Conservation (phyloP, 2,113 vertebrate genomes). For the Saccopteryx bilineata region DNA sequence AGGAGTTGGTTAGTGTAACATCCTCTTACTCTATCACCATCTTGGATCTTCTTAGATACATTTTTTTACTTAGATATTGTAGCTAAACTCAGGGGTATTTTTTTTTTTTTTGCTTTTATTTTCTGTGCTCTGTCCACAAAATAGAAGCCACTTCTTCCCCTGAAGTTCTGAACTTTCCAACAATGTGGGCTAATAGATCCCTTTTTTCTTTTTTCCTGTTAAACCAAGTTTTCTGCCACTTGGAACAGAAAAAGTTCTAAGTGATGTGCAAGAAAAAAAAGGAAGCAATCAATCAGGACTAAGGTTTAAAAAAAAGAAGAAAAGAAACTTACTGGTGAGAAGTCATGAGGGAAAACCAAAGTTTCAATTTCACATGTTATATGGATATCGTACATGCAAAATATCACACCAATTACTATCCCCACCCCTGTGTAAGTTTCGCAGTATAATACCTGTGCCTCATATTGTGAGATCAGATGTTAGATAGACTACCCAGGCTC, state of each 20-base stretch:
- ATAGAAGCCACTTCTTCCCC: neutral
- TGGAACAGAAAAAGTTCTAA: constrained; percentile 41
- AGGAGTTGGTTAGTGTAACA: too few relatives aligned
- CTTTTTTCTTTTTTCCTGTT: neutral
- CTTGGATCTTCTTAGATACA: neutral
- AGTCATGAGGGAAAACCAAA: neutral
- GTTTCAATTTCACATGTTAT: neutral
- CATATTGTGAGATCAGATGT: neutral
- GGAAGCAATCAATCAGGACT: neutral
- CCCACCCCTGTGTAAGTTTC: neutral
- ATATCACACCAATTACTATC: neutral
- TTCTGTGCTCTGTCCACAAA: neutral
- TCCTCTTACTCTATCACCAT: neutral
- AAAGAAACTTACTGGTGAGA: neutral
- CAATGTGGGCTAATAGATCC: neutral
- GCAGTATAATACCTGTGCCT: neutral
- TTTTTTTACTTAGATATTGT: neutral
- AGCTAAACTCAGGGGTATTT: neutral
- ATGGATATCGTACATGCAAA: neutral
- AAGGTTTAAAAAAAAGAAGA: neutral
- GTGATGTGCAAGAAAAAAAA: neutral
- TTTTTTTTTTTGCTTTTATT: neutral
- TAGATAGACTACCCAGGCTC: neutral
- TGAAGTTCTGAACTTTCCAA: neutral
- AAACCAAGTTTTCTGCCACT: neutral